Conservation (phyloP, 2,113 vertebrate species). For the Hypanus sabinus region DNA sequence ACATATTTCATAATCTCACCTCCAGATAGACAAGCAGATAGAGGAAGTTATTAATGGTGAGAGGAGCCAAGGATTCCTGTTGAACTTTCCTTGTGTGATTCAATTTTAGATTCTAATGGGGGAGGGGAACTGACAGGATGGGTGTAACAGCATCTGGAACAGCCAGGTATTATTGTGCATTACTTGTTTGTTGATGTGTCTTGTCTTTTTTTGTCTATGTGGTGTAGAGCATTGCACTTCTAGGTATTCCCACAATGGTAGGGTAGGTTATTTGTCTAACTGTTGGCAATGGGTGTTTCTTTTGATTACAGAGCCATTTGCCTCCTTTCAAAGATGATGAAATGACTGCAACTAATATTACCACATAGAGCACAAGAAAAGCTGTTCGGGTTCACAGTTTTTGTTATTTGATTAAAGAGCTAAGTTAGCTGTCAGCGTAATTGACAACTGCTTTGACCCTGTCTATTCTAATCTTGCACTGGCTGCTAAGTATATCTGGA, state of each 20-base stretch:
- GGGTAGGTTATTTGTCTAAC: neutral
- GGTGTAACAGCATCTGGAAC: neutral
- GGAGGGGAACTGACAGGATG: no score
- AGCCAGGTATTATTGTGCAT: neutral
- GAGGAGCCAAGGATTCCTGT: neutral
- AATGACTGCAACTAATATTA: neutral
- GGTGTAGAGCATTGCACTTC: neutral
- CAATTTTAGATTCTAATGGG: neutral
- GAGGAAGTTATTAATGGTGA: neutral
- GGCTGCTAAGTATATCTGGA: neutral
- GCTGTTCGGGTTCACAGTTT: neutral
- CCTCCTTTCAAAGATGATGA: neutral
- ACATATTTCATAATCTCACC: neutral
- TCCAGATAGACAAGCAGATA: neutral
- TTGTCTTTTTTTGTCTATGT: neutral
- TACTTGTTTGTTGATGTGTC: neutral
- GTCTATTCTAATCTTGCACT: neutral
- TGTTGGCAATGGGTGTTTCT: neutral
- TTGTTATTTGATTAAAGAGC: neutral
- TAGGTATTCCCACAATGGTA: neutral
- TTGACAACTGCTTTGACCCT: neutral
- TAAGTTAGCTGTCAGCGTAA: neutral
- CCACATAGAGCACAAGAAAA: neutral
- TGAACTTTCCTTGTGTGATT: neutral
- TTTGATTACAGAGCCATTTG: neutral